Percentiles rank a stretch among this genome's conserved stretches.
These are phyloP conservation scores for Andrena cerasifolii DNA, from an alignment of 1,140 invertebrate genomes.

Conservation along the genomic window DNA sequence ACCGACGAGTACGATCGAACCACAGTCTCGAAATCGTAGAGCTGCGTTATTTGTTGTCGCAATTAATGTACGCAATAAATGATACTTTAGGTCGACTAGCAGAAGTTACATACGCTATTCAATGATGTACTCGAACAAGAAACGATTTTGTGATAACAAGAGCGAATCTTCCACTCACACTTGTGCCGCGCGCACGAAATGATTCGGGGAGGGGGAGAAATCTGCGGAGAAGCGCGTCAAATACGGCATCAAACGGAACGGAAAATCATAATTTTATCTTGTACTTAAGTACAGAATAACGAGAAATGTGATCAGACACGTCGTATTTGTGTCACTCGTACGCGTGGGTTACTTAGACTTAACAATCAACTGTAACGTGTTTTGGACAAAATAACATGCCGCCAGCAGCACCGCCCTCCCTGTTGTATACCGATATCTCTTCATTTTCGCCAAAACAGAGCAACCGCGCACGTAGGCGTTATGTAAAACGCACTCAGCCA, in stretches of 20 bases:
- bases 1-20: background rate
- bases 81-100: conserved; percentile 42
- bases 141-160: conserved; percentile 48
- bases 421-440: conserved; percentile 25
- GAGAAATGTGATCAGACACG: conserved; percentile 57
- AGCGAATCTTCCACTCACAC: conserved; percentile 47
- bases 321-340: conserved; percentile 52
- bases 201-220: background rate
- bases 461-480: background rate
- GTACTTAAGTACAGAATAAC: conserved; percentile 52
- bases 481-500: background rate
- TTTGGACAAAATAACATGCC: conserved; percentile 40
- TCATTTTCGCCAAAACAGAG: background rate
- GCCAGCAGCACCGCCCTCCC: conserved; percentile 34
- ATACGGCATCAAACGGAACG: conserved; percentile 18
- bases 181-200: conserved; percentile 12
- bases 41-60: conserved; percentile 8
- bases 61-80: conserved; percentile 15
- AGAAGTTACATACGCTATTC: conserved; percentile 6
- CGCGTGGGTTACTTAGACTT: conserved; percentile 50
- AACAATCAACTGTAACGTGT: conserved; percentile 36
- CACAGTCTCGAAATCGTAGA: conserved; percentile 13
- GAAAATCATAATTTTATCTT: conserved; percentile 36
- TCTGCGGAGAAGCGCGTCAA: background rate
- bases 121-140: conserved; percentile 18